Conservation (phyloP, 2,797 vertebrate genomes). For the Aldrovandia affinis region DNA sequence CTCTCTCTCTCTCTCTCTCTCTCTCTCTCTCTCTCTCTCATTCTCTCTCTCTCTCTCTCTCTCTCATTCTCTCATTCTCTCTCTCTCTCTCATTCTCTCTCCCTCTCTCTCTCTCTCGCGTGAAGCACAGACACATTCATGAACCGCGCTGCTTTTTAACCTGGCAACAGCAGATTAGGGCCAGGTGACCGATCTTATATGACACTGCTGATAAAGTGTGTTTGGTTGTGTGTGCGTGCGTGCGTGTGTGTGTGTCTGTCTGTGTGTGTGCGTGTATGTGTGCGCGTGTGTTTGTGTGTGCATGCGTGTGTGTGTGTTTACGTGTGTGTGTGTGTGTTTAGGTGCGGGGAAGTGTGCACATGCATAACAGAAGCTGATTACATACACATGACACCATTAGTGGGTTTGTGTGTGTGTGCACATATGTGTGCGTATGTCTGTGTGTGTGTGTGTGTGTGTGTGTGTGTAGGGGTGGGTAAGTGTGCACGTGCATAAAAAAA, state of each 20-base stretch:
- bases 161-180: slow-evolving; percentile 1
- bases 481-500: not conserved
- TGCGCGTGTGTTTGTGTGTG: too few relatives aligned
- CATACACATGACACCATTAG: too few relatives aligned
- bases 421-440: not conserved
- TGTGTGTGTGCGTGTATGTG: not conserved
- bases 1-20: too few relatives aligned
- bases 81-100: too few relatives aligned
- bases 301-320: too few relatives aligned
- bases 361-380: too few relatives aligned
- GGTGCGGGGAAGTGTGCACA: not conserved
- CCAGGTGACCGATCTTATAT: too few relatives aligned
- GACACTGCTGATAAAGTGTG: not conserved
- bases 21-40: too few relatives aligned
- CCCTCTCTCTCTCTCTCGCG: not conserved
- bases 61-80: too few relatives aligned
- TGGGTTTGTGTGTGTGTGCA: not conserved
- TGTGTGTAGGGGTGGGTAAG: not conserved
- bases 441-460: not conserved
- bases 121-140: not conserved
- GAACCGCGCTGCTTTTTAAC: not conserved
- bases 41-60: too few relatives aligned
- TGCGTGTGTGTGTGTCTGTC: not conserved
- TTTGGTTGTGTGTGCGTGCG: not conserved
- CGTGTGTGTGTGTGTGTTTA: too few relatives aligned